A percentile compares a stretch with the other conserved stretches of the same genome.
Conservation (phyloP, 2,797 vertebrate genomes). For the Epinephelus coioides region DNA sequence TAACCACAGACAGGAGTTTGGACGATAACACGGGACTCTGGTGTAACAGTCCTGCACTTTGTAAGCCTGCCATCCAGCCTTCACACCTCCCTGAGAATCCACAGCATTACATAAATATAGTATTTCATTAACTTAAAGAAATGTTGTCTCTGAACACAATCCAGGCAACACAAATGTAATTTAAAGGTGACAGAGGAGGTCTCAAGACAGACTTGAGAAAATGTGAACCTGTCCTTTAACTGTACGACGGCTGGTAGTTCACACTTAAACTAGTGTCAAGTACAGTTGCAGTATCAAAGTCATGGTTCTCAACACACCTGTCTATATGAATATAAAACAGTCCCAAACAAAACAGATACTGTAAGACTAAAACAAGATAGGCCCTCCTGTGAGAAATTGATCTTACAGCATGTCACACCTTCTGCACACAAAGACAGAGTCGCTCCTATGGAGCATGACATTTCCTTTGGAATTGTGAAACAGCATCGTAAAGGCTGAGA, state of each 20-base stretch:
- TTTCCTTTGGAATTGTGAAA: slow-evolving; percentile 10
- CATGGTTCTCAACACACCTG: not conserved
- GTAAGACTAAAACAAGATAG: slow-evolving; percentile 14
- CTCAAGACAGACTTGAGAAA: no score
- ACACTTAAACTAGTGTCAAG: not conserved
- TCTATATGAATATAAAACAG: not conserved
- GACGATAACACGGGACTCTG: no score
- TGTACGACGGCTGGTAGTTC: not conserved
- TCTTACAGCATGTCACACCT: slow-evolving; percentile 1
- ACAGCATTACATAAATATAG: no score
- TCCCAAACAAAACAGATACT: not conserved
- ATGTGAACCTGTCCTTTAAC: no score
- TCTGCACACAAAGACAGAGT: slow-evolving; percentile 11
- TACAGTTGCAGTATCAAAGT: not conserved
- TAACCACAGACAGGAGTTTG: no score
- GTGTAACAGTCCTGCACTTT: no score
- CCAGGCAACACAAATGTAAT: no score
- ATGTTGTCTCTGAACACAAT: no score
- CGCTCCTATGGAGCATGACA: slow-evolving; percentile 18
- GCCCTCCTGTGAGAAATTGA: not conserved
- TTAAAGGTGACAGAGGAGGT: no score
- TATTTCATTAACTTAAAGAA: no score
- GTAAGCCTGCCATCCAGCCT: no score
- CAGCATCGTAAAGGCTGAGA: slow-evolving; percentile 12
- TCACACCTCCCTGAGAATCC: no score